Evolutionary conservation across 2,797 vertebrate species (phyloP).

Genomic region (Bufotes viridis): DNA sequence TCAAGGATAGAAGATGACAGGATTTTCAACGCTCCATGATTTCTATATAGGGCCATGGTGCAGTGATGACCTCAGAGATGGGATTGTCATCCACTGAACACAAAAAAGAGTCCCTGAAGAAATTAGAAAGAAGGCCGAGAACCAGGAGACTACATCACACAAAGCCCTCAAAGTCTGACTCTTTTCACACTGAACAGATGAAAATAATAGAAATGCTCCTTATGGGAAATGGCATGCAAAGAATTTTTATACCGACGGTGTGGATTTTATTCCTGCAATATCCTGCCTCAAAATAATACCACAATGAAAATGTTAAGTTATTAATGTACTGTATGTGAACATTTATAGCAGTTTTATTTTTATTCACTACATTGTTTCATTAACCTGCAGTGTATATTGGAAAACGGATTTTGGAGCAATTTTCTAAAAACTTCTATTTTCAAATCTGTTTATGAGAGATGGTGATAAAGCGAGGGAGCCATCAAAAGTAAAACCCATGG

Average conservation of each 20-base stretch:
- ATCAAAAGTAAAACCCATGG: background rate
- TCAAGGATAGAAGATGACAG: constrained; percentile 31
- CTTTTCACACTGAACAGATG: constrained; percentile 50
- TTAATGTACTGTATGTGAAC: too few relatives aligned
- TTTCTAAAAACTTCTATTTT: background rate
- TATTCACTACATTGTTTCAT: background rate
- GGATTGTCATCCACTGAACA: constrained; percentile 57
- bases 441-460: background rate
- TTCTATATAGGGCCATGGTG: constrained; percentile 46
- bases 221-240: constrained; percentile 28
- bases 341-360: background rate
- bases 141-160: constrained; percentile 37
- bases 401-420: background rate
- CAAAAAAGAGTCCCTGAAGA: constrained; percentile 49
- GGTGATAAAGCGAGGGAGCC: too few relatives aligned
- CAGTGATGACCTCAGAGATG: constrained; percentile 52
- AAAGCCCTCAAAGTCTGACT: constrained; percentile 54
- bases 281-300: background rate
- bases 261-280: too few relatives aligned
- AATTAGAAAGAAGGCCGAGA: constrained; percentile 37
- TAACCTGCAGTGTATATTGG: background rate
- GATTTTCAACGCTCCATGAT: constrained; percentile 25
- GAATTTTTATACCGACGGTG: background rate
- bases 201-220: constrained; percentile 51
- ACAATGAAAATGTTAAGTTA: background rate